Conservation (phyloP, 2,888 invertebrate genomes). For the Pseudoips prasinana region DNA sequence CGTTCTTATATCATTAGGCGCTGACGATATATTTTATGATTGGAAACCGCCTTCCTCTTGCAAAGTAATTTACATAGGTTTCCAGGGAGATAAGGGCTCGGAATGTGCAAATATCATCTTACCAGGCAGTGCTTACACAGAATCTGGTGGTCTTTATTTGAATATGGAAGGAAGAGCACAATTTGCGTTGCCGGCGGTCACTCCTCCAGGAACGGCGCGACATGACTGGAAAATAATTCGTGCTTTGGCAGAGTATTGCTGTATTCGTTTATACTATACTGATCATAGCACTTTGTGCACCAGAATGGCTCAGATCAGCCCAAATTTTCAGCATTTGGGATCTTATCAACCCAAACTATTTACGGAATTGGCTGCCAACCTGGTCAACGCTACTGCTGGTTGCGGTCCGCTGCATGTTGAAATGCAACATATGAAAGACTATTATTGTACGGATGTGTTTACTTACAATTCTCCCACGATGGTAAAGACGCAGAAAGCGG, state of each 20-base stretch:
- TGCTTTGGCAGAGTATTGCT: constrained; percentile 61
- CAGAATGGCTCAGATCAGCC: constrained; percentile 62
- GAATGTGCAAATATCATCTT: constrained; percentile 93
- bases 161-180: constrained; percentile 98
- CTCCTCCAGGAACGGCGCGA: constrained; percentile 95
- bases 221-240: constrained; percentile 98
- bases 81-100: constrained; percentile 97
- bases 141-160: constrained; percentile 95
- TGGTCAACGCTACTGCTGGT: constrained; percentile 15
- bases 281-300: constrained; percentile 45
- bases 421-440: constrained; percentile 53
- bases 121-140: constrained; percentile 98
- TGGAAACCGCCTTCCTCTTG: constrained; percentile 89
- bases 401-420: constrained; percentile 39
- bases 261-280: constrained; percentile 48
- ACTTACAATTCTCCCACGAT: constrained; percentile 65
- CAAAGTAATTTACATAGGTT: constrained; percentile 93
- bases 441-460: constrained; percentile 67
- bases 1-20: constrained; percentile 94
- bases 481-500: constrained; percentile 59
- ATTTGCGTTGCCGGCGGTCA: constrained; percentile 91
- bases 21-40: constrained; percentile 91
- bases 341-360: constrained; percentile 53
- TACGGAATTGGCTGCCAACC: constrained; percentile 29
- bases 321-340: constrained; percentile 52